Evolutionary conservation across 2,888 invertebrate genomes (phyloP), one percentile per base, ranked within the genome.

Genomic region (Agonopterix alstromeriana): DNA sequence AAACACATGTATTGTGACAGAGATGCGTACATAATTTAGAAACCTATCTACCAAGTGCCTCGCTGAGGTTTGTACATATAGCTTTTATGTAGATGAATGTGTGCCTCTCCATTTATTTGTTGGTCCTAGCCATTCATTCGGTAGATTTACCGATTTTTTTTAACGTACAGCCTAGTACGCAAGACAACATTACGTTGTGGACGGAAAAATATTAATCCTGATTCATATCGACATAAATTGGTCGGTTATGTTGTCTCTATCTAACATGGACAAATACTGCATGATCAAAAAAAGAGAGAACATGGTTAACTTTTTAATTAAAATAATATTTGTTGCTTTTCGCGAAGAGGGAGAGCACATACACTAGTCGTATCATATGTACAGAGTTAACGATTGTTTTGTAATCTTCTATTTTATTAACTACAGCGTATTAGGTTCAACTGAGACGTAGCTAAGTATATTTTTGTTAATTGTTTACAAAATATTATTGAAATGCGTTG

Each of bases 341-440:
- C 17, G n/a, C 14, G 47, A 44, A 45, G 48, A 49, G 49, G 52
- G 58, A 57, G 62, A 56, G 68, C 66, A 64, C 66, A 63, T 67
- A 50, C 54, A 64, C 73, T 73, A 69, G 74, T 75, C 66, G 65
- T 70, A 27, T 17, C 3, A 17, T 27, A 63, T 83, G 83, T 84
- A 84, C 83, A 82, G 80, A 80, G 83, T 82, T 82, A 60, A 73
- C 63, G 63, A 68, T 79, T 69, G 78, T 81, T 79, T 81, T 81
- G 73, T 81, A 82, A 73, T 78, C 71, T 70, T 75, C 70, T 82
- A 77, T 81, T 78, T 74, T 76, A 76, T 73, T 66, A 67, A 54
- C 65, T 63, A 70, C 60, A 70, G 66, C 62, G 51, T 54, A 57
- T 42, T 49, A 36, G 43, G 44, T 49, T 46, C 61, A 67, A 71